Percentiles rank a stretch among this genome's conserved stretches.
Conservation (phyloP, 2,888 invertebrate species). For the Torymus aiolomorphi region DNA sequence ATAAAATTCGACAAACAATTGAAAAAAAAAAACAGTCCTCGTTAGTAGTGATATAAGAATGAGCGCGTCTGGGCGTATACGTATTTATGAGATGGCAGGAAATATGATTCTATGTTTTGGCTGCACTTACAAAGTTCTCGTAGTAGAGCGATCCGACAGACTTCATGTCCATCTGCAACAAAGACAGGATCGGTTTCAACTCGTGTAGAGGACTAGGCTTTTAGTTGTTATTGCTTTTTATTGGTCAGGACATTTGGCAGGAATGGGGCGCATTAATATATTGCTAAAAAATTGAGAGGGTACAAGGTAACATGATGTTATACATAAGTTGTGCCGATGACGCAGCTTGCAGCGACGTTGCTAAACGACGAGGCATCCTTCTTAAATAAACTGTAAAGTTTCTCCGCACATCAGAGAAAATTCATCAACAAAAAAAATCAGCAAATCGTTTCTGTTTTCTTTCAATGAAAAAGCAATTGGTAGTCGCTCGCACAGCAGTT, state of each 20-base stretch:
- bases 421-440: constrained; percentile 42
- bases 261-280: constrained; percentile 59
- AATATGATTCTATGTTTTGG: constrained; percentile 56
- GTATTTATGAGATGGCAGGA: constrained; percentile 29
- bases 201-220: constrained; percentile 68
- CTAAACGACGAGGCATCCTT: constrained; percentile 73
- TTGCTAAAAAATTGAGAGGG: constrained; percentile 56
- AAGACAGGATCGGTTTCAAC: constrained; percentile 75
- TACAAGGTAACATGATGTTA: constrained; percentile 61
- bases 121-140: constrained; percentile 95
- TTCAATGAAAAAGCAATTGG: constrained; percentile 35
- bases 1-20: background rate
- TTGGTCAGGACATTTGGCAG: constrained; percentile 57
- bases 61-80: constrained; percentile 33
- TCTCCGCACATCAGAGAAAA: constrained; percentile 60
- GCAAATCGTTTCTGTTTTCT: constrained; percentile 28
- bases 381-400: constrained; percentile 73
- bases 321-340: constrained; percentile 75
- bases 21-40: constrained; percentile 43
- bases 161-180: constrained; percentile 96
- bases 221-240: constrained; percentile 60
- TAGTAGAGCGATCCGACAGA: constrained; percentile 97
- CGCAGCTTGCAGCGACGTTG: constrained; percentile 75
- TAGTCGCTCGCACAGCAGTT: constrained; percentile 46
- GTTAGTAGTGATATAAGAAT: constrained; percentile 34